Evolutionary conservation across 2,113 vertebrate genomes (phyloP), one percentile per base, ranked within the genome.

Genomic region (Aphyosemion australe): DNA sequence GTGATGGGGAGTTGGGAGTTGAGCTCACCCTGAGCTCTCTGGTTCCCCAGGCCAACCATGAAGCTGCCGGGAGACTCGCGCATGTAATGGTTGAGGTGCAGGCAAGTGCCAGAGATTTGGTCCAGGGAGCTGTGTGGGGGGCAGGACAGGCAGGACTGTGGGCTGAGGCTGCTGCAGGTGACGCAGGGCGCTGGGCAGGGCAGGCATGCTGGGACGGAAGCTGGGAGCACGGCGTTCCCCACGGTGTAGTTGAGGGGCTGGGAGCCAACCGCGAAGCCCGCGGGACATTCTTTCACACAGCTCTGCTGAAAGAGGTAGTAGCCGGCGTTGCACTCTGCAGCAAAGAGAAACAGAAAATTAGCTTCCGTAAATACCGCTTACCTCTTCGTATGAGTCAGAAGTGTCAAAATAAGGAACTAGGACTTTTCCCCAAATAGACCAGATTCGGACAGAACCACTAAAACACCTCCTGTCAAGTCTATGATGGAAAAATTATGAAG

Each of bases 1-100:
- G 94, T 90, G 59, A 93, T 80, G 0, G 96, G 95, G 66, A 96
- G 80, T 61, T 70, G 88, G 4, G 95, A 93, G 1, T 79, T 41
- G 8, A 77, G 64, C 49, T 89, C 47, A 1, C 69, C 51, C 32
- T 50, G 47, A 0, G 8, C 43, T 1, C 14, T 66, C 0, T 32
- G 11, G 4, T n/a, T 13, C 2, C 45, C 77, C 10, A 34, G 58
- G 4, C 65, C 82, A 43, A 67, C 79, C 59, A 74, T 80, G 19
- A 81, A 53, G 88, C 86, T 61, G 52, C 84, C 82, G 0, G 92
- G 96, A 0, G 97, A 95, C 0, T 96, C 96, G 0, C 96, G 94
- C 92, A 94, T 93, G 88, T 93, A 95, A 87, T 96, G 97, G 26
- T 93, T 94, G 75, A 95, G 94, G 79, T 94, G 94, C 56, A 94